These are phyloP conservation scores for Drosophila emarginata DNA, from an alignment of 2,888 invertebrate genomes.

Conservation along the genomic window DNA sequence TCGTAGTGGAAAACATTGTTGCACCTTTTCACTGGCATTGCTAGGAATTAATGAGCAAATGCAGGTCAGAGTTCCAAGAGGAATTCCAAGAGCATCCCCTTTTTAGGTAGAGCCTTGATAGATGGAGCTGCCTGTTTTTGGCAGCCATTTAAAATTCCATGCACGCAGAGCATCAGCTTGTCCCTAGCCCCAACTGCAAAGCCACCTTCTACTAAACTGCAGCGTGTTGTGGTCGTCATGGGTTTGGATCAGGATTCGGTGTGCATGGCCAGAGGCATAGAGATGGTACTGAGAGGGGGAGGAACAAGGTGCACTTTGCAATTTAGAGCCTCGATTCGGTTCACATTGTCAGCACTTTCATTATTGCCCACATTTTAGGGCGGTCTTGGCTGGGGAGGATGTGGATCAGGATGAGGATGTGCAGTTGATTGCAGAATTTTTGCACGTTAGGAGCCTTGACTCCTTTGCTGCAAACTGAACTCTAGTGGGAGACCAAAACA, in stretches of 20 bases:
- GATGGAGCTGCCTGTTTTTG: constrained; percentile 44
- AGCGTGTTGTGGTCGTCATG: constrained; percentile 27
- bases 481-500: constrained; percentile 17
- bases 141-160: constrained; percentile 50
- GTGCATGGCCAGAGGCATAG: not conserved
- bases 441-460: not conserved
- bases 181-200: constrained; percentile 6
- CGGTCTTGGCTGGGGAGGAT: not conserved
- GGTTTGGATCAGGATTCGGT: constrained; percentile 14
- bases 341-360: constrained; percentile 59
- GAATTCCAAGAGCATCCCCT: not conserved
- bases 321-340: constrained; percentile 35
- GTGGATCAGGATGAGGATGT: not conserved
- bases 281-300: not conserved
- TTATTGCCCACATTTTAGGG: constrained; percentile 48
- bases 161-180: constrained; percentile 32
- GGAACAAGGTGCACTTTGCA: constrained; percentile 45
- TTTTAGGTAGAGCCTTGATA: constrained; percentile 27
- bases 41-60: constrained; percentile 39
- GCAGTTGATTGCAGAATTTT: constrained; percentile 24
- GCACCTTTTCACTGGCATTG: constrained; percentile 7
- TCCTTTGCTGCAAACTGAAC: constrained; percentile 3
- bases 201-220: constrained; percentile 33
- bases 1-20: not conserved
- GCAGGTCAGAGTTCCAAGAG: constrained; percentile 33